Conservation (phyloP, 2,888 invertebrate genomes). For the Nephrotoma appendiculata region DNA sequence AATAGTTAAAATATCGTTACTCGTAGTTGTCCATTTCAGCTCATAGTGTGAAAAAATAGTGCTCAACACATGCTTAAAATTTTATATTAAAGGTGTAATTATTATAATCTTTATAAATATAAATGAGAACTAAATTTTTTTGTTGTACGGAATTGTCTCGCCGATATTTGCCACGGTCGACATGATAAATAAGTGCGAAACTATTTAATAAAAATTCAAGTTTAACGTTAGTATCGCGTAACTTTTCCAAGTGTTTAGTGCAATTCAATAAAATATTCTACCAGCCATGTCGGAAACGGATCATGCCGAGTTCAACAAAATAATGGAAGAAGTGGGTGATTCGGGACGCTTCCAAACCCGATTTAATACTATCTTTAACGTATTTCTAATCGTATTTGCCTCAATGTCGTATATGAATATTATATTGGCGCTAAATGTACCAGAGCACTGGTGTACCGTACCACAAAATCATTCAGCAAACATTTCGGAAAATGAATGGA, state of each 20-base stretch:
- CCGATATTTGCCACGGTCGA: too few species aligned
- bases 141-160: too few species aligned
- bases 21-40: too few species aligned
- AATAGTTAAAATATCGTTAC: too few species aligned
- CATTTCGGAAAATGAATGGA: conserved; percentile 36
- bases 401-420: conserved; percentile 39
- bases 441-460: conserved; percentile 43
- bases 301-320: conserved; percentile 29
- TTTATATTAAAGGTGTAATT: too few species aligned
- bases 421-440: conserved; percentile 37
- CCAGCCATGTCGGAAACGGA: not conserved
- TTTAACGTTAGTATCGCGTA: not conserved
- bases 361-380: conserved; percentile 35
- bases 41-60: not conserved
- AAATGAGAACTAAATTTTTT: not conserved
- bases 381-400: conserved; percentile 31
- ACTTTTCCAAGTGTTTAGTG: not conserved
- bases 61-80: not conserved
- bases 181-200: too few species aligned
- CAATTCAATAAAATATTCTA: conserved; percentile 29
- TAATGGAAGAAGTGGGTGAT: conserved; percentile 37
- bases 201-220: too few species aligned
- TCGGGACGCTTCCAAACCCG: conserved; percentile 37
- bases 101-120: not conserved
- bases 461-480: conserved; percentile 35